Conservation (phyloP, 1,140 invertebrate genomes). For the Drosophila carrolli region DNA sequence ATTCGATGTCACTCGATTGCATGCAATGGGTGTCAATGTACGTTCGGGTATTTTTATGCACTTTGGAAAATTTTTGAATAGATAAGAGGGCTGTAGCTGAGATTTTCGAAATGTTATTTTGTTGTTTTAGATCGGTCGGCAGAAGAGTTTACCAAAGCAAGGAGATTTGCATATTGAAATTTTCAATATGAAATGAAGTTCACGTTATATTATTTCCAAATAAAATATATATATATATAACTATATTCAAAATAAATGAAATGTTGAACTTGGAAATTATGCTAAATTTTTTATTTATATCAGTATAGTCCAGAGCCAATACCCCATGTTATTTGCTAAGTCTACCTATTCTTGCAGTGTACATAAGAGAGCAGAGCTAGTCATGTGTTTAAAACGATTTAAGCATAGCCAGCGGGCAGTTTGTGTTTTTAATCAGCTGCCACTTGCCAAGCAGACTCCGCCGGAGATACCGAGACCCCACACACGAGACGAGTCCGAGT, state of each 20-base stretch:
- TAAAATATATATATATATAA: too few relatives aligned
- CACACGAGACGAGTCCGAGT: slow-evolving; percentile 34
- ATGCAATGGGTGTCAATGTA: slow-evolving; percentile 65
- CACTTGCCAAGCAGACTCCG: slow-evolving; percentile 63
- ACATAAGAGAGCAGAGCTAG: slow-evolving; percentile 13
- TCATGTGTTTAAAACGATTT: slow-evolving; percentile 65
- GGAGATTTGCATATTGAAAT: too few relatives aligned
- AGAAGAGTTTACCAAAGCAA: too few relatives aligned
- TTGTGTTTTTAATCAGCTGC: slow-evolving; percentile 75
- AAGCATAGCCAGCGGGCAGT: slow-evolving; percentile 62
- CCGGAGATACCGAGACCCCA: slow-evolving; percentile 40
- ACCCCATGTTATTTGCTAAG: background rate
- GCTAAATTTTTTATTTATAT: too few relatives aligned
- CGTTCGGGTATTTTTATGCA: slow-evolving; percentile 55
- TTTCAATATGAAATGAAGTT: too few relatives aligned
- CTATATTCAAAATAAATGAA: too few relatives aligned
- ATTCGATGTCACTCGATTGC: slow-evolving; percentile 43
- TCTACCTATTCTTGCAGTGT: slow-evolving; percentile 18
- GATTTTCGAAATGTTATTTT: too few relatives aligned
- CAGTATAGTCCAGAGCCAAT: too few relatives aligned
- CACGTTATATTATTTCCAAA: too few relatives aligned
- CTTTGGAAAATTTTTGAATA: slow-evolving; percentile 8
- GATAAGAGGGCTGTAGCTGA: background rate
- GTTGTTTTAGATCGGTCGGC: too few relatives aligned
- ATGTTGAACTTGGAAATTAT: too few relatives aligned